Evolutionary conservation across 2,113 vertebrate genomes (phyloP).

Genomic region (Dryoscopus gambensis): DNA sequence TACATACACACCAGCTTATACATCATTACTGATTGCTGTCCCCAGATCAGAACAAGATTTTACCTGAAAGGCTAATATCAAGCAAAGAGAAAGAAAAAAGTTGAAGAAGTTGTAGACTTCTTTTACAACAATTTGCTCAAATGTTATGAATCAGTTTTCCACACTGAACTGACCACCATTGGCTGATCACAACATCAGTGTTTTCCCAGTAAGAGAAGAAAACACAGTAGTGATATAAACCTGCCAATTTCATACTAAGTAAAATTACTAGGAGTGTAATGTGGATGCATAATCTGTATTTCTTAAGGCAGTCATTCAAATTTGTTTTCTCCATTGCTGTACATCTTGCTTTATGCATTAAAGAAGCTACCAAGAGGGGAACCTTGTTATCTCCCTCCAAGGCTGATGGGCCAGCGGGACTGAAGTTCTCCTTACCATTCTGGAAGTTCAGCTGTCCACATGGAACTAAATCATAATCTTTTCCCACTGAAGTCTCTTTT

Average conservation of each 20-base stretch:
- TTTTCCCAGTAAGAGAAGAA: neutral
- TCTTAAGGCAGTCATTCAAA: neutral
- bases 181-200: neutral
- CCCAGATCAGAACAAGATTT: neutral
- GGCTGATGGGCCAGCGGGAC: neutral
- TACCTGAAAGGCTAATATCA: neutral
- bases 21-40: neutral
- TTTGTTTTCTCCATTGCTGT: neutral
- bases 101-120: neutral
- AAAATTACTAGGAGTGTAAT: neutral
- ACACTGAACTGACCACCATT: neutral
- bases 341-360: neutral
- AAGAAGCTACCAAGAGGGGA: neutral
- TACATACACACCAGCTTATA: neutral
- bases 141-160: neutral
- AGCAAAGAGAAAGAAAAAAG: neutral
- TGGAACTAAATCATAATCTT: neutral
- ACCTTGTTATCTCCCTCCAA: neutral
- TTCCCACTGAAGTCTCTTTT: fast-evolving
- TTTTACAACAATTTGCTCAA: neutral
- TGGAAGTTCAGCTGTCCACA: neutral
- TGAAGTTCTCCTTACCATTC: neutral
- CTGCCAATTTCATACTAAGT: neutral
- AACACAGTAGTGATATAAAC: neutral
- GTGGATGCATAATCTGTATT: neutral